These are phyloP conservation scores for Smittia aterrima DNA, from an alignment of 2,888 invertebrate species.

Conservation along the genomic window DNA sequence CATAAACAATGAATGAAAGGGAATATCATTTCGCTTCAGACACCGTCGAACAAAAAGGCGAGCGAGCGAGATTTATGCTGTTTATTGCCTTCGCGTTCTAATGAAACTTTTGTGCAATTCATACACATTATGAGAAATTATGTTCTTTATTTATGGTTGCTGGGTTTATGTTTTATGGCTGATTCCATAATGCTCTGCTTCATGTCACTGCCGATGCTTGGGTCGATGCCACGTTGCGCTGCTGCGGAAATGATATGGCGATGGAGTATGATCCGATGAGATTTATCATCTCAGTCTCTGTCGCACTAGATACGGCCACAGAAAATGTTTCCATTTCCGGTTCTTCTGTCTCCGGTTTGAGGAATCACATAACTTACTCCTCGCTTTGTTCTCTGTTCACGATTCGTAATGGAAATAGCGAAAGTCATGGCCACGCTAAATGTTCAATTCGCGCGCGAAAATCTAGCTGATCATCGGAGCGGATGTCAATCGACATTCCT, in stretches of 20 bases:
- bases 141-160: conserved; percentile 24
- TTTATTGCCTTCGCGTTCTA: not conserved
- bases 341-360: not conserved
- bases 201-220: not conserved
- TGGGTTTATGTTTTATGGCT: conserved; percentile 13
- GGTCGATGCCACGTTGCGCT: conserved; percentile 15
- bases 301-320: not conserved
- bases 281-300: not conserved
- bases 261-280: not conserved
- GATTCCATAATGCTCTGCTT: not conserved
- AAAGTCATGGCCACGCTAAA: not conserved
- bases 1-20: conserved; percentile 10
- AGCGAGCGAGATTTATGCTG: conserved; percentile 19
- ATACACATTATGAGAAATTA: conserved; percentile 14
- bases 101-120: conserved; percentile 17
- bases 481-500: conserved; percentile 37
- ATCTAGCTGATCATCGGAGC: conserved; percentile 7
- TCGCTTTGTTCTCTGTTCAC: not conserved
- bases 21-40: conserved; percentile 16
- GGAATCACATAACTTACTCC: conserved; percentile 7
- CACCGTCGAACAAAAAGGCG: not conserved
- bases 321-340: conserved; percentile 13
- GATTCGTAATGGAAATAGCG: not conserved
- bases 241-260: conserved; percentile 15
- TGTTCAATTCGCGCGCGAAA: conserved; percentile 8